phyloP scores from a whole-genome alignment of 1,140 invertebrate genomes.

The Zaprionus gabonicus region DNA sequence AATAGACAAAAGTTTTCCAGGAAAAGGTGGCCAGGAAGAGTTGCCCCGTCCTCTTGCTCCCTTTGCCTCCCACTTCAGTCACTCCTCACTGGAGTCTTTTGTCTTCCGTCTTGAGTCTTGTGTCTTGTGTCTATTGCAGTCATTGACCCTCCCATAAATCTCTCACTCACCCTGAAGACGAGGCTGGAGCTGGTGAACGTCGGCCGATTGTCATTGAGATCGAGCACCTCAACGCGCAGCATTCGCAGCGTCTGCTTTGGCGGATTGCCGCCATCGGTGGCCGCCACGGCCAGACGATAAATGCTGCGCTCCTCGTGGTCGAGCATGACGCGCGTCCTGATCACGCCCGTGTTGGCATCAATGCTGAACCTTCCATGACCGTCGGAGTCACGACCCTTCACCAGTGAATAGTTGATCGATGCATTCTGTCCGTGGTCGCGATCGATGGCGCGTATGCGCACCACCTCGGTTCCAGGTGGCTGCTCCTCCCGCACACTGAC shows the following conservation, averaged over 20 bases:
- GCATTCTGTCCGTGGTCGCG: conserved; percentile 95
- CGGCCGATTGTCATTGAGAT: conserved; percentile 95
- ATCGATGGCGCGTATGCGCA: conserved; percentile 93
- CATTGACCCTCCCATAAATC: conserved; percentile 60
- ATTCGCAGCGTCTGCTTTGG: conserved; percentile 91
- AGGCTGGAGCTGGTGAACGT: conserved; percentile 95
- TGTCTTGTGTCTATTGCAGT: background rate
- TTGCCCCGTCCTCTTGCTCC: background rate
- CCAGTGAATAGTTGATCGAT: conserved; percentile 93
- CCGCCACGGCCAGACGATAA: conserved; percentile 93
- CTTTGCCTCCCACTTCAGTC: too few species aligned
- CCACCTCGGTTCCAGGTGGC: conserved; percentile 92
- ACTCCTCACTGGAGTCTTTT: background rate
- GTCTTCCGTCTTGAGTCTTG: background rate
- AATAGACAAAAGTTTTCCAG: conserved; percentile 78
- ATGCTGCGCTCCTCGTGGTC: conserved; percentile 96
- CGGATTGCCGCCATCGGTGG: conserved; percentile 93
- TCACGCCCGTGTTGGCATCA: conserved; percentile 93
- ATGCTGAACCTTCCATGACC: conserved; percentile 94
- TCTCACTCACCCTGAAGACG: conserved; percentile 90
- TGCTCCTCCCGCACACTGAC: conserved; percentile 95
- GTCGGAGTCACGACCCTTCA: conserved; percentile 93
- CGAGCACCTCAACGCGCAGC: conserved; percentile 93
- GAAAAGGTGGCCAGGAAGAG: conserved; percentile 41
- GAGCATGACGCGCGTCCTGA: conserved; percentile 93